Evolutionary conservation across 1,140 invertebrate genomes (phyloP).

Genomic region (Ips typographus): DNA sequence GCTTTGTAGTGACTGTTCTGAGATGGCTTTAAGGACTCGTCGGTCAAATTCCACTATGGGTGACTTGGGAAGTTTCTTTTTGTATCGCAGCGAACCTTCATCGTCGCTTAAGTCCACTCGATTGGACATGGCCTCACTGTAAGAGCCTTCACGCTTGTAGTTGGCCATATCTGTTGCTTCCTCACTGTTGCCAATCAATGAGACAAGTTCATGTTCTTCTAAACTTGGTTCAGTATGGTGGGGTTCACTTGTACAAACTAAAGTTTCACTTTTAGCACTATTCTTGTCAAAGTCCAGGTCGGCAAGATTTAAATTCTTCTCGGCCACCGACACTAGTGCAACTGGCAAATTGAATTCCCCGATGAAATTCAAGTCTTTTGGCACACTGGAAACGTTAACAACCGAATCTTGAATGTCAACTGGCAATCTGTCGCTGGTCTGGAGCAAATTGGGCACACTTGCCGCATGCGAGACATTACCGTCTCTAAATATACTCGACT

Average conservation of each 20-base stretch:
- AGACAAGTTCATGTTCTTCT: slow-evolving; percentile 1
- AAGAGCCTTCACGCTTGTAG: slow-evolving; percentile 49
- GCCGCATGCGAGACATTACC: slow-evolving; percentile 38
- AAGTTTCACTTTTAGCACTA: slow-evolving; percentile 8
- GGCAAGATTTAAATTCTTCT: slow-evolving; percentile 57
- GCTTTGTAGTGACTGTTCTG: slow-evolving; percentile 49
- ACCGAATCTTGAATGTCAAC: slow-evolving; percentile 33
- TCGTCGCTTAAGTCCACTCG: slow-evolving; percentile 48
- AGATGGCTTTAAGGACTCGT: slow-evolving; percentile 48
- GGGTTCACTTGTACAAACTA: neutral
- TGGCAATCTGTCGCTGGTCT: slow-evolving; percentile 22
- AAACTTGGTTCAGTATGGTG: neutral
- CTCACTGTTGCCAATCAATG: neutral
- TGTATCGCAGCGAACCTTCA: slow-evolving; percentile 42
- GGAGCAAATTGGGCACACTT: slow-evolving; percentile 53
- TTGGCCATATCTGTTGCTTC: slow-evolving; percentile 29
- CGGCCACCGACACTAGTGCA: slow-evolving; percentile 47
- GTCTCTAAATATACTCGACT: slow-evolving; percentile 47
- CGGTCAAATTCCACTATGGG: slow-evolving; percentile 47
- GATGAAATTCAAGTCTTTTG: slow-evolving; percentile 57
- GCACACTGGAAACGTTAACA: slow-evolving; percentile 56
- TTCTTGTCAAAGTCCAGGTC: slow-evolving; percentile 43
- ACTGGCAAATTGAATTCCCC: slow-evolving; percentile 34
- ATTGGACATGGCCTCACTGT: slow-evolving; percentile 49
- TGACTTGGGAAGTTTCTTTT: slow-evolving; percentile 40